Conservation (phyloP, 1,140 invertebrate species). For the Drosophila hydei region DNA sequence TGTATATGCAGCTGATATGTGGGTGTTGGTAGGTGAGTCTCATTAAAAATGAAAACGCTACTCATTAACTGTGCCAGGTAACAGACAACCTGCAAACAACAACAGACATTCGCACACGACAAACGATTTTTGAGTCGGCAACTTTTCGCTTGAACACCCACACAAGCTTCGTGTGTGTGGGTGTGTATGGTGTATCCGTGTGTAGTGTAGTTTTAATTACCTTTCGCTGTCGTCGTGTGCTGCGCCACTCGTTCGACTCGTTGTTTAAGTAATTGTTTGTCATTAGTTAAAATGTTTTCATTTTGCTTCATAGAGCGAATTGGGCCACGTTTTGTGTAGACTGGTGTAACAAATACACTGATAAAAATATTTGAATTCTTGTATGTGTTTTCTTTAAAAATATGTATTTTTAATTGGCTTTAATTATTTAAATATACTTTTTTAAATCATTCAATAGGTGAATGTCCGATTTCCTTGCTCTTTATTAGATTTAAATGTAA, state of each 20-base stretch:
- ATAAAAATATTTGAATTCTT: constrained; percentile 3
- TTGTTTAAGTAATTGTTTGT: constrained; percentile 81
- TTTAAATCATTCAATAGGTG: too few species aligned
- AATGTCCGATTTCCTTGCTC: too few species aligned
- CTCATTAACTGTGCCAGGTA: constrained; percentile 66
- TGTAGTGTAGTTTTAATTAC: constrained; percentile 74
- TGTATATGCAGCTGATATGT: constrained; percentile 35
- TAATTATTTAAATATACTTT: too few species aligned
- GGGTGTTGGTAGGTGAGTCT: constrained; percentile 47
- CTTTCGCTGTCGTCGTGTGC: constrained; percentile 55
- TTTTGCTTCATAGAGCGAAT: constrained; percentile 53
- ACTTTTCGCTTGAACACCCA: constrained; percentile 69
- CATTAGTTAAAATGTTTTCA: constrained; percentile 82
- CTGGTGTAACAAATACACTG: constrained; percentile 29
- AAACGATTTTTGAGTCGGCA: constrained; percentile 69
- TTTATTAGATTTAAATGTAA: too few species aligned
- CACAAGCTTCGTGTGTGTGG: constrained; percentile 7
- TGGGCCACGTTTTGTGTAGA: constrained; percentile 29
- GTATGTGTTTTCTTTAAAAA: neutral
- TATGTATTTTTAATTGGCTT: too few species aligned
- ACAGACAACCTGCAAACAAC: constrained; percentile 43
- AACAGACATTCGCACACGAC: constrained; percentile 19
- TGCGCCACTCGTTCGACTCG: constrained; percentile 59
- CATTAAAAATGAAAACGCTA: constrained; percentile 74
- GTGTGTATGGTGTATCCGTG: constrained; percentile 27